Conservation (phyloP, 1,140 invertebrate genomes). For the Hesperophylax magnus region DNA sequence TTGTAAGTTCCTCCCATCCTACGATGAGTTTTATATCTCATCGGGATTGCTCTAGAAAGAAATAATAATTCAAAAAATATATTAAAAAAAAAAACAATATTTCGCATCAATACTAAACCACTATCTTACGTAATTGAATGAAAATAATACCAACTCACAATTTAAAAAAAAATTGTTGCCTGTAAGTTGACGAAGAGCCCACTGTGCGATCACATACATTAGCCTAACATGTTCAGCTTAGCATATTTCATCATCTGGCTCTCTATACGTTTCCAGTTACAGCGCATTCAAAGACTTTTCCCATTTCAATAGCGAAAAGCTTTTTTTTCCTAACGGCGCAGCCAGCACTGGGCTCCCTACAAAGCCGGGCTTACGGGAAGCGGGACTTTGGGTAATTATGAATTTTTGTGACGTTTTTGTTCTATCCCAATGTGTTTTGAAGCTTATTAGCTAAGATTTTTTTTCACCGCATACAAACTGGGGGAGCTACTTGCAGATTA, state of each 20-base stretch:
- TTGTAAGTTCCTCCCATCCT: no score
- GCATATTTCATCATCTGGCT: constrained; percentile 53
- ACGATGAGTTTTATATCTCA: no score
- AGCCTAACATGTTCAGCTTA: constrained; percentile 54
- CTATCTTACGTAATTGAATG: no score
- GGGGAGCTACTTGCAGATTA: no score
- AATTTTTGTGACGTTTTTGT: constrained; percentile 48
- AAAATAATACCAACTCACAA: no score
- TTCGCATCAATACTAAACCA: no score
- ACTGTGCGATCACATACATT: constrained; percentile 46
- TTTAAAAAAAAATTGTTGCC: no score
- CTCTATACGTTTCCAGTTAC: constrained; percentile 51
- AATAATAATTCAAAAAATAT: no score
- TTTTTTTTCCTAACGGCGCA: constrained; percentile 40
- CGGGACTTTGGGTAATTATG: constrained; percentile 52
- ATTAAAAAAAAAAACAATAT: no score
- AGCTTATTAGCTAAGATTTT: constrained; percentile 51
- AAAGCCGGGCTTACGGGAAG: constrained; percentile 47
- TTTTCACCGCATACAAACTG: not conserved
- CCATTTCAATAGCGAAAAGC: constrained; percentile 47
- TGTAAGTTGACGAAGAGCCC: not conserved
- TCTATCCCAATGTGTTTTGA: constrained; percentile 45
- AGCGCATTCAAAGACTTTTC: constrained; percentile 50
- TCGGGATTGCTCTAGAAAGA: no score
- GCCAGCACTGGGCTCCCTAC: constrained; percentile 22